A percentile compares a stretch with the other conserved stretches of the same genome.
Evolutionary conservation across 1,140 invertebrate species (phyloP).

Genomic region (Drosophila obscura): DNA sequence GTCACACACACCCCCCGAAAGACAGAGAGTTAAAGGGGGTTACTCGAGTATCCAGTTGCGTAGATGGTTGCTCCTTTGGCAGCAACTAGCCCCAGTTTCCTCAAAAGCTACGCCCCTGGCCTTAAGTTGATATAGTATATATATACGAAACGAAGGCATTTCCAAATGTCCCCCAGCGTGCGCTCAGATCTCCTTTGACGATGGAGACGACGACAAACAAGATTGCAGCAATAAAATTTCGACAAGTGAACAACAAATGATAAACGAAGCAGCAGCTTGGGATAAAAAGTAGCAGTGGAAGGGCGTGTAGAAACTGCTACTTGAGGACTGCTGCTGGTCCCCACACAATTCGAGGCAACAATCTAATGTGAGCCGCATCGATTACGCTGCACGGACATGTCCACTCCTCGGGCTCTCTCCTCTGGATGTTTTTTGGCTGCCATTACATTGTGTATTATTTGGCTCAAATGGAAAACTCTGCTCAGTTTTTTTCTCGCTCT

Average conservation of each 20-base stretch:
- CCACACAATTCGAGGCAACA: constrained; percentile 21
- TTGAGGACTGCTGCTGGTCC: constrained; percentile 58
- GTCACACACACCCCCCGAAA: neutral
- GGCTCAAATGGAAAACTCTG: constrained; percentile 39
- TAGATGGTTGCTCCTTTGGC: neutral
- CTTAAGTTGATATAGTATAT: constrained; percentile 27
- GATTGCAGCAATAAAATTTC: constrained; percentile 82
- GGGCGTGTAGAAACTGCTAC: constrained; percentile 44
- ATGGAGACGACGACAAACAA: constrained; percentile 70
- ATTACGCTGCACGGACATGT: constrained; percentile 53
- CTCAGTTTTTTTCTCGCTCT: constrained; percentile 22
- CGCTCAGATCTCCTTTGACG: constrained; percentile 60
- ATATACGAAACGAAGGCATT: constrained; percentile 34
- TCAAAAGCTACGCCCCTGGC: constrained; percentile 34
- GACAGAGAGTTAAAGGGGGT: too few relatives aligned
- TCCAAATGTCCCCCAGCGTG: constrained; percentile 62
- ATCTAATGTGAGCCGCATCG: constrained; percentile 74
- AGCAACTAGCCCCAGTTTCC: constrained; percentile 38
- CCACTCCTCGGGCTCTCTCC: constrained; percentile 5
- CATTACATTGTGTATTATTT: constrained; percentile 11
- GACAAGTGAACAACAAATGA: constrained; percentile 82
- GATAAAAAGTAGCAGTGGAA: constrained; percentile 59
- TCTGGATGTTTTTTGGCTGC: constrained; percentile 25
- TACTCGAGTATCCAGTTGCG: constrained; percentile 16
- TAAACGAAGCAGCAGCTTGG: constrained; percentile 77